Base-by-base conservation (phyloP, 1,140 invertebrate species). In the Drepana arcuata region DNA sequence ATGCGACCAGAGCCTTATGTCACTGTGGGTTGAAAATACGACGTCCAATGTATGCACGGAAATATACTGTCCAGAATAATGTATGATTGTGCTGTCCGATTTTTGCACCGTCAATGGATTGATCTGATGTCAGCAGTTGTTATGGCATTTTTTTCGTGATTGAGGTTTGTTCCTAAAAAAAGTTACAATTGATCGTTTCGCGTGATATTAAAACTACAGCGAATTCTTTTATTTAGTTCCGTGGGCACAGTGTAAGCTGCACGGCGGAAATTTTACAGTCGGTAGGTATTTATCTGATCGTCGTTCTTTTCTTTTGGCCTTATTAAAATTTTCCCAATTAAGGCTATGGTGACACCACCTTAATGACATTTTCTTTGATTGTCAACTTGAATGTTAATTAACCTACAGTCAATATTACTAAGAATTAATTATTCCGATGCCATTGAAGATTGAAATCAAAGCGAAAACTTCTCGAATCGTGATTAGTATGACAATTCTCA, bases 11-110 rank as follows among this genome's bases (percentile, higher is more conserved):
- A 43, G 34, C 36, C 43, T 46, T 41, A 33, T 53, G 57, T 42
- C 47, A 51, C 28, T 55, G 49, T 46, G 47, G 53, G 35, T 42
- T 38, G 51, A 41, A 59, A 56, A 61, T 66, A 51, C 48, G 49
- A 48, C 48, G 29, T 50, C 44, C 29, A 51, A 45, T 49, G 44
- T 38, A 48, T 50, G 44, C 39, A 46, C 34, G 43, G 41, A 53
- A 56, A 57, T 51, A 37, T 54, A 49, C 49, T 49, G 43, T 34
- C 41, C 33, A 18, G 33, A 40, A 47, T 63, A 53, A 59, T 45
- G 30, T 45, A 48, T 47, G 44, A 29, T 14, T 18, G 16, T 23
- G 35, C 30, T 16, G 33, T 23, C 12, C 18, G 38, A 50, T 48
- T 42, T 34, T 29, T 42, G 34, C n/a, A 7, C 15, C 14, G 18